Base-by-base conservation (phyloP, 2,888 invertebrate genomes). In the Xestia xanthographa region DNA sequence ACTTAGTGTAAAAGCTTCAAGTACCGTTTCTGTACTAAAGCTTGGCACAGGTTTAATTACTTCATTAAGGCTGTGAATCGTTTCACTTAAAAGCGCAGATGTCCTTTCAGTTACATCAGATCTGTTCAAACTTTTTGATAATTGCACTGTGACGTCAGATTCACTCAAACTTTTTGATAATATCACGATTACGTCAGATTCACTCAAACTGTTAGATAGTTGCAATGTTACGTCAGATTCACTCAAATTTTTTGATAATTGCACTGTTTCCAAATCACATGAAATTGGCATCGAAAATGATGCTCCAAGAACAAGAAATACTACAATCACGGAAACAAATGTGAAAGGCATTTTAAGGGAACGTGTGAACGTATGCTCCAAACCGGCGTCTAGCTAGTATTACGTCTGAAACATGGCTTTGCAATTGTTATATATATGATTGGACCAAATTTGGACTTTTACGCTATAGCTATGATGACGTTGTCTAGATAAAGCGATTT, bases 241-340 rank as follows among this genome's bases (percentile, higher is more conserved):
- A 9, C 8, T 41, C 41, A 41, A 41, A 41, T 9, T 41, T 41
- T 9, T 41, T 41, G 41, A 41, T 9, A 41, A 8, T 48, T 66
- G 66, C 66, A 34, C 50, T 38, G 45, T n/a, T 53, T 26, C 38
- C 4, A 20, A 14, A 6, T 56, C 26, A 38, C 17, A 12, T 4
- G 9, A 12, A 62, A 76, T 20, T 43, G 76, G 79, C 26, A 69
- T 34, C 0, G 76, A 79, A 26, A 38, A 1, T n/a, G 76, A 69
- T 20, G 5, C 26, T 9, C 5, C 12, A 14, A 79, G 0, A n/a
- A 62, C 9, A 0, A 72, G 0, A 1, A 9, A 9, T 41, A 41
- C 0, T 9, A 41, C 2, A 17, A 80, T 5, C 53, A 63, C 41
- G 2, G 34, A 17, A 48, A 14, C 0, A 20, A 56, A 14, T 9